Base-by-base conservation (phyloP, 2,888 invertebrate genomes). In the Drosophila niveifrons region DNA sequence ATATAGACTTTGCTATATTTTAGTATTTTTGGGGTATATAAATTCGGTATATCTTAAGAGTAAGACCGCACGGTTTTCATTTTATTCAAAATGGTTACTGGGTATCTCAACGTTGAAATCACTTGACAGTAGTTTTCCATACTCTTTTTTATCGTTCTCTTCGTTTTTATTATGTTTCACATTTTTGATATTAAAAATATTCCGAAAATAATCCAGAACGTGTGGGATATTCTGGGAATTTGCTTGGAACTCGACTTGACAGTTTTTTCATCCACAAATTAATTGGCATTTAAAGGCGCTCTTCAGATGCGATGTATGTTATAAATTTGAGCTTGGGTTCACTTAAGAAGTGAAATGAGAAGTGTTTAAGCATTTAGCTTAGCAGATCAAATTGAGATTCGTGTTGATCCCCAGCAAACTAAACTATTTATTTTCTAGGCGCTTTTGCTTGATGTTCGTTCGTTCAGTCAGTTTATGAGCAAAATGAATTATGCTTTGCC, bases 401-500 rank as follows among this genome's bases (percentile, higher is more conserved):
- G 17, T 28, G 47, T 31, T 47, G 23, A 55, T 31, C 8, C 11
- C 39, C 18, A n/a, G 23, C 23, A 23, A 36, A 8, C 46, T 55
- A 34, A 65, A 58, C 50, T 71, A 9, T 48, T 52, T 68, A 46
- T 55, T 55, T 55, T 29, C 13, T 53, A 53, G 51, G 31, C 34
- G 13, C 15, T 47, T 11, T 11, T 23, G 23, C 57, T 34, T 15
- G 34, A 34, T 46, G 15, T 10, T 31, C 13, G 7, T 46, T 15
- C 7, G 41, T 39, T 43, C 80, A 79, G 72, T 86, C 80, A 78
- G 72, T 88, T 91, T 91, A 90, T 86, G 91, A 78, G 80, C 84
- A 69, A 87, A 86, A 89, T 91, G 91, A 91, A 82, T 91, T 91
- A 91, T 90, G 91, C 23, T 23, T 88, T 82, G 82, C 72, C 67